A percentile compares a stretch with the other conserved stretches of the same genome.
Conservation (phyloP, 2,113 vertebrate species). For the Capreolus pygargus region DNA sequence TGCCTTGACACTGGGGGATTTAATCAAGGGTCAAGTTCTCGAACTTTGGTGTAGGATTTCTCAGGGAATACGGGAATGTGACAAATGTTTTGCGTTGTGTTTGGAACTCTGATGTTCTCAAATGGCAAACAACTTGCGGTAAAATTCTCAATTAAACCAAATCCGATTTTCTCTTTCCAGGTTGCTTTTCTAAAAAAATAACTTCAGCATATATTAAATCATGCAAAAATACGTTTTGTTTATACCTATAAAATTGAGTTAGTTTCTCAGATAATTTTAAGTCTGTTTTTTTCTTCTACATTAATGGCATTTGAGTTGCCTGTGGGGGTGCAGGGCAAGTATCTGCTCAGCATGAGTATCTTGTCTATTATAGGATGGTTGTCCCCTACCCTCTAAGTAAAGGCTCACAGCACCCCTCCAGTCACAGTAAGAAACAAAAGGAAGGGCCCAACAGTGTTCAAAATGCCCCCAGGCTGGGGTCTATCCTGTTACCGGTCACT, state of each 20-base stretch:
- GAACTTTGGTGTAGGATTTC: background rate
- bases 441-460: background rate
- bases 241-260: background rate
- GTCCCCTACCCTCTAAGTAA: background rate
- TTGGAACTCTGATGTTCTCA: background rate
- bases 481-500: background rate
- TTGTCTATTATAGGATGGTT: background rate
- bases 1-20: background rate
- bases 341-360: background rate
- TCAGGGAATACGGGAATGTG: rapidly evolving
- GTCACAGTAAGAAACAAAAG: background rate
- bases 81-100: background rate
- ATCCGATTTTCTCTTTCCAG: background rate
- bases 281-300: background rate
- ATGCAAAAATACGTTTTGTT: background rate
- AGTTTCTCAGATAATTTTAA: background rate
- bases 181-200: conserved; percentile 13
- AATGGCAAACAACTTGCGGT: background rate
- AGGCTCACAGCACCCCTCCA: background rate
- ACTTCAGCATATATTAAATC: background rate
- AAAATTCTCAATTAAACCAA: background rate
- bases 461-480: rapidly evolving
- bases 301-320: background rate
- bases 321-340: background rate
- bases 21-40: background rate